A percentile compares a stretch with the other conserved stretches of the same genome.
Conservation (phyloP, 1,140 invertebrate genomes). For the Caenorhabditis brenneri region DNA sequence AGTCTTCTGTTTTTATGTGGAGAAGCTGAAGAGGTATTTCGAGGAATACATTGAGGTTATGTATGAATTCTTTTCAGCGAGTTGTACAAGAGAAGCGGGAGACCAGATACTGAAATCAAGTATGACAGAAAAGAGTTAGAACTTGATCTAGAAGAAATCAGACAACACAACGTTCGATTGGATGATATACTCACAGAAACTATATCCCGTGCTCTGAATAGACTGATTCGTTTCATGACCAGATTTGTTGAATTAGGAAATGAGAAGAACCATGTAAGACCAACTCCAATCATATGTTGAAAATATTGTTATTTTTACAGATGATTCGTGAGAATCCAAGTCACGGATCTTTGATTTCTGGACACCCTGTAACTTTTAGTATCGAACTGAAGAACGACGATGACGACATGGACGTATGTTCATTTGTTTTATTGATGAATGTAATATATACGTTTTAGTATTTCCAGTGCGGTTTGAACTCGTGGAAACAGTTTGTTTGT, state of each 20-base stretch:
- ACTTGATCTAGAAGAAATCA: background rate
- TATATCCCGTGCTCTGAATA: background rate
- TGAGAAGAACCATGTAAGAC: conserved; percentile 1
- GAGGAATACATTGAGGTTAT: no score
- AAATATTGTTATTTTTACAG: background rate
- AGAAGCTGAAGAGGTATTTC: conserved; percentile 7
- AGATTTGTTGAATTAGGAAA: conserved; percentile 25
- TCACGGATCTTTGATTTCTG: background rate
- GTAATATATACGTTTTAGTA: background rate
- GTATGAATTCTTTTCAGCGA: no score
- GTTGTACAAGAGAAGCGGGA: conserved; percentile 14
- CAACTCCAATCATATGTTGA: background rate
- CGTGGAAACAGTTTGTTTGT: conserved; percentile 7
- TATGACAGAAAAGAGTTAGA: background rate
- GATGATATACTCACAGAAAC: conserved; percentile 2
- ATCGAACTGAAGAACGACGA: conserved; percentile 19
- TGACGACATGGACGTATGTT: conserved; percentile 17
- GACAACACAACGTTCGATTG: background rate
- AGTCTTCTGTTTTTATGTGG: conserved; percentile 17
- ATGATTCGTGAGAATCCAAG: conserved; percentile 14
- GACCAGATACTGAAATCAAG: background rate
- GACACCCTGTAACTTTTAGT: background rate
- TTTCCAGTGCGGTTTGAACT: conserved; percentile 10
- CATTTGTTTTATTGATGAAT: background rate
- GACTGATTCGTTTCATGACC: conserved; percentile 25